Evolutionary conservation across 2,888 invertebrate species (phyloP).

Genomic region (Hirtodrosophila histrioides): DNA sequence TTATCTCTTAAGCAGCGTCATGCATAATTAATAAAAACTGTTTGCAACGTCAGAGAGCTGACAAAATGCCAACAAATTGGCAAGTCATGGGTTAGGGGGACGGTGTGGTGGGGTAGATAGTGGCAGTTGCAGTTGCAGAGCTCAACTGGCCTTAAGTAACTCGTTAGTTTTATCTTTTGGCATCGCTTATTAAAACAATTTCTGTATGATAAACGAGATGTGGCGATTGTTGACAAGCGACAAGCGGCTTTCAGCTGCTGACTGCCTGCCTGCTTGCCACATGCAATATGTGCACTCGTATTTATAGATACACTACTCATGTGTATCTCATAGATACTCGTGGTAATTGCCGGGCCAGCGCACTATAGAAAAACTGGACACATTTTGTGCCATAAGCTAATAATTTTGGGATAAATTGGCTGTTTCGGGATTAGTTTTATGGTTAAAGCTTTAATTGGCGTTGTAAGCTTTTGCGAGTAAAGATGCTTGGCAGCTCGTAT

Average conservation of each 20-base stretch:
- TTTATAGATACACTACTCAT: neutral
- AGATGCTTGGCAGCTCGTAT: too few relatives aligned
- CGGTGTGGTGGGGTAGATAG: neutral
- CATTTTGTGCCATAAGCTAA: too few relatives aligned
- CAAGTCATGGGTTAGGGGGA: conserved; percentile 10
- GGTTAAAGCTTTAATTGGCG: too few relatives aligned
- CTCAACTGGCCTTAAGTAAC: conserved; percentile 62
- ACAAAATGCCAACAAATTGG: conserved; percentile 76
- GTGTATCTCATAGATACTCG: conserved; percentile 48
- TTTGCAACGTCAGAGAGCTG: conserved; percentile 41
- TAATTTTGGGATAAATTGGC: too few relatives aligned
- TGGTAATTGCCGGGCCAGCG: conserved; percentile 58
- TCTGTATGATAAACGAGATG: conserved; percentile 71
- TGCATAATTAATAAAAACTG: conserved; percentile 71
- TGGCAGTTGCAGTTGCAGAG: conserved; percentile 11
- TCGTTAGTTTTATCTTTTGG: conserved; percentile 76
- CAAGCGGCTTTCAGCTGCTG: conserved; percentile 48
- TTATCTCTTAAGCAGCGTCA: conserved; percentile 25
- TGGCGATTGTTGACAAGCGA: conserved; percentile 63
- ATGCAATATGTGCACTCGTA: conserved; percentile 24
- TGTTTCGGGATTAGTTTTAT: too few relatives aligned
- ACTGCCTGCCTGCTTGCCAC: conserved; percentile 35
- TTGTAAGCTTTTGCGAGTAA: too few relatives aligned
- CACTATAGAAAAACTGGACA: too few relatives aligned
- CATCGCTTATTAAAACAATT: conserved; percentile 77